Conservation (phyloP, 2,888 invertebrate species). For the Geophilus truncorum region DNA sequence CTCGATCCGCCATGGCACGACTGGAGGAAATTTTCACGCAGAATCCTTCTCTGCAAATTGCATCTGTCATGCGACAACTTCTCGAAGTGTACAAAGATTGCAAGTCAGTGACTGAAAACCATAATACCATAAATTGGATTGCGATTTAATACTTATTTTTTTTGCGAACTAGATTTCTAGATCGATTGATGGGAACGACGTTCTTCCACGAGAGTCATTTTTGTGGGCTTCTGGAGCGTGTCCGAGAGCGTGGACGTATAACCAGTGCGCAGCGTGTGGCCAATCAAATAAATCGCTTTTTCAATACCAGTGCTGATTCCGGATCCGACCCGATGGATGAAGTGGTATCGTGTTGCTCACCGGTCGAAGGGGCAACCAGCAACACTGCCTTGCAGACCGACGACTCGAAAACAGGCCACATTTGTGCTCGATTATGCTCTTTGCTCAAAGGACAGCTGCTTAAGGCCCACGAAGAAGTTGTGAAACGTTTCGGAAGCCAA, state of each 20-base stretch:
- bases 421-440: constrained; percentile 59
- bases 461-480: constrained; percentile 72
- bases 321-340: neutral
- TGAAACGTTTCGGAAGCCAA: constrained; percentile 45
- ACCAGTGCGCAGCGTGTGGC: constrained; percentile 66
- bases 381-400: neutral
- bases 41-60: constrained; percentile 68
- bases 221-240: constrained; percentile 63
- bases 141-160: neutral
- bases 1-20: constrained; percentile 66
- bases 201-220: constrained; percentile 66
- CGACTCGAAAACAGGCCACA: constrained; percentile 35
- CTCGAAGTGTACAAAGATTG: constrained; percentile 79
- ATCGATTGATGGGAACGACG: constrained; percentile 75
- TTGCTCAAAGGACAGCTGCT: constrained; percentile 72
- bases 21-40: constrained; percentile 74
- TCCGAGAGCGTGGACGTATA: constrained; percentile 65
- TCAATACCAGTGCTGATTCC: constrained; percentile 42
- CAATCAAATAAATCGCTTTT: constrained; percentile 59
- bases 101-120: no score
- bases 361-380: neutral
- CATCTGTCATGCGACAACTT: constrained; percentile 69
- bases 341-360: neutral
- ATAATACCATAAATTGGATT: no score
- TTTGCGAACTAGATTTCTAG: constrained; percentile 61